phyloP scores from a whole-genome alignment of 2,797 vertebrate genomes.

The Chelidonichthys spinosus region DNA sequence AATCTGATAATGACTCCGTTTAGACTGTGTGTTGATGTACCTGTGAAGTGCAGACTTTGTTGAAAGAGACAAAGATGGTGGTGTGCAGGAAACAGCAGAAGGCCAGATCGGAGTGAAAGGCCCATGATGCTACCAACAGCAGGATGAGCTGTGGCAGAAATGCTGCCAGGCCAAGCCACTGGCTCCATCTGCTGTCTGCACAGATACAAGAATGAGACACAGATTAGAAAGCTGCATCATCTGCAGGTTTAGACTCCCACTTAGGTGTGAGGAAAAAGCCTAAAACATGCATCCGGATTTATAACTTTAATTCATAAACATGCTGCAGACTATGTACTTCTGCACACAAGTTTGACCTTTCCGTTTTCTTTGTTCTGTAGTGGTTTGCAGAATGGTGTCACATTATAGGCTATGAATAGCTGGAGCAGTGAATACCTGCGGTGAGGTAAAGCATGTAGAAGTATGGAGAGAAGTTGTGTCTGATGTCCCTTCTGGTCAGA shows the following conservation, averaged over 20 bases:
- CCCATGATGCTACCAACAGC: slow-evolving; percentile 84
- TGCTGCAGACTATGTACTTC: neutral
- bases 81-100: slow-evolving; percentile 96
- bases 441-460: slow-evolving; percentile 97
- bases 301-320: neutral
- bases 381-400: neutral
- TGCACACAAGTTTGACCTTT: no score
- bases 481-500: slow-evolving; percentile 91
- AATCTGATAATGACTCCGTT: neutral
- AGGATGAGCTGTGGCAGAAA: slow-evolving; percentile 91
- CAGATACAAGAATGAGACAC: neutral
- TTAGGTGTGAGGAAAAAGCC: neutral
- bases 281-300: neutral
- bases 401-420: neutral
- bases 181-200: slow-evolving; percentile 88
- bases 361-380: neutral
- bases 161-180: slow-evolving; percentile 85
- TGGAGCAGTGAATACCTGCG: slow-evolving; percentile 59
- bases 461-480: slow-evolving; percentile 97
- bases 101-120: slow-evolving; percentile 87
- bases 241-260: neutral
- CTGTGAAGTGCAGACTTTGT: slow-evolving; percentile 99
- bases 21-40: slow-evolving; percentile 54
- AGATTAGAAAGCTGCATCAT: neutral
- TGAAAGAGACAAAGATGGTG: slow-evolving; percentile 93